Evolutionary conservation across 2,797 vertebrate genomes (phyloP), one percentile per base, ranked within the genome.

Genomic region (Aplochiton taeniatus): DNA sequence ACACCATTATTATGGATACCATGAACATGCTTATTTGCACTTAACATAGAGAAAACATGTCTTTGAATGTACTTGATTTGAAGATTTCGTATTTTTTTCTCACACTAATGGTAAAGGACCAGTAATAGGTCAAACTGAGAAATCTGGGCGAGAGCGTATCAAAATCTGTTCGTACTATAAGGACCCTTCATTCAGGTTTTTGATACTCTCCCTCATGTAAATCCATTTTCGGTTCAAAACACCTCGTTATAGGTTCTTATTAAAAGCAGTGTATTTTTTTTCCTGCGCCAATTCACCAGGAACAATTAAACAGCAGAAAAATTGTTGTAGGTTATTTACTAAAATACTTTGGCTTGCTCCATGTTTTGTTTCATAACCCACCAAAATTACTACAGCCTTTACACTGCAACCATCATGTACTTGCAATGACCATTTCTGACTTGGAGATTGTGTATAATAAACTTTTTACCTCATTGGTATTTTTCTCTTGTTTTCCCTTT

Each of bases 381-480:
- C 61, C 66, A 60, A 66, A 54, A 66, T 68, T 66, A 65, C 9
- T 74, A 71, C 47, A 14, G 20, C 62, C 80, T 73, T 75, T 67
- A 72, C 67, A 76, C 72, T 62, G 14, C 54, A 31, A 57, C 78
- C 48, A 70, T 66, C 65, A 73, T 88, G 83, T 87, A 84, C 78
- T 73, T 78, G 67, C 79, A 81, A 63, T 61, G 13, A 65, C 65
- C 58, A 53, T 51, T 68, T 80, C 66, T 70, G 79, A 69, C 76
- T 80, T 81, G 75, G 79, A 69, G 13, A 45, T 14, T 18, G 19
- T 18, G 16, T 14, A 44, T 19, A 76, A 88, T 84, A 88, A 88
- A 85, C 65, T 88, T 88, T 89, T 72, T 87, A 88, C 84, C 79
- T 79, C 77, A 84, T 69, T 70, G 54, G 66, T 68, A 64, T 52